These are phyloP conservation scores for Falco punctatus DNA, from an alignment of 2,113 vertebrate genomes.

Conservation along the genomic window DNA sequence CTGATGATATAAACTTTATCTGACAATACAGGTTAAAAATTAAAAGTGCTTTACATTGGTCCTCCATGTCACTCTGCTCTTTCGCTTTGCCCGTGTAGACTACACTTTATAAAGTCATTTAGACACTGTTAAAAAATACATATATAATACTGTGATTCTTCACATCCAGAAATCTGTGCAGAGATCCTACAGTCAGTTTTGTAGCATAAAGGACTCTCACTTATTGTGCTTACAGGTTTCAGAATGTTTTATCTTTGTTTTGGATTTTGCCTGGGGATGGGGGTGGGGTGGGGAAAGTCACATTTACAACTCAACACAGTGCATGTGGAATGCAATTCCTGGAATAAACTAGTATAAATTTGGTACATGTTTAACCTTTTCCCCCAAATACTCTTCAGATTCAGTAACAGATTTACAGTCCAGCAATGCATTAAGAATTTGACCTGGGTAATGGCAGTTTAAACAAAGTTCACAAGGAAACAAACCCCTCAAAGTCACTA, in stretches of 20 bases:
- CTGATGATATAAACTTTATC: background rate
- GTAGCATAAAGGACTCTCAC: background rate
- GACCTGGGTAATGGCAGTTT: slow-evolving; percentile 22
- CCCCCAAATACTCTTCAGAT: slow-evolving; percentile 9
- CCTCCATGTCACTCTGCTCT: background rate
- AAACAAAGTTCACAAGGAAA: slow-evolving; percentile 20
- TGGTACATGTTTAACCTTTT: slow-evolving; percentile 36
- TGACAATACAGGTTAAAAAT: slow-evolving; percentile 34
- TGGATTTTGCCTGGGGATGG: background rate
- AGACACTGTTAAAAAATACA: too few relatives aligned
- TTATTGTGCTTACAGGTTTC: background rate
- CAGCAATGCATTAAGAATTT: slow-evolving; percentile 16
- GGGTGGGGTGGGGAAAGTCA: background rate
- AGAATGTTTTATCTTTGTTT: slow-evolving; percentile 11
- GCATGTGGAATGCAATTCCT: slow-evolving; percentile 39
- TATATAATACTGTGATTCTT: background rate
- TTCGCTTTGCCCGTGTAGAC: background rate
- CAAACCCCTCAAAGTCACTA: background rate
- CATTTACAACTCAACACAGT: background rate
- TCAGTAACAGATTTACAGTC: slow-evolving; percentile 45
- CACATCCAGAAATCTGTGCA: background rate
- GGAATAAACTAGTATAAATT: slow-evolving; percentile 38
- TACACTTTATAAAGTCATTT: background rate
- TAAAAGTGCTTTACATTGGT: background rate
- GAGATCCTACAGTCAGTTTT: background rate